Evolutionary conservation across 1,140 invertebrate genomes (phyloP).

Genomic region (Saccostrea cuccullata): DNA sequence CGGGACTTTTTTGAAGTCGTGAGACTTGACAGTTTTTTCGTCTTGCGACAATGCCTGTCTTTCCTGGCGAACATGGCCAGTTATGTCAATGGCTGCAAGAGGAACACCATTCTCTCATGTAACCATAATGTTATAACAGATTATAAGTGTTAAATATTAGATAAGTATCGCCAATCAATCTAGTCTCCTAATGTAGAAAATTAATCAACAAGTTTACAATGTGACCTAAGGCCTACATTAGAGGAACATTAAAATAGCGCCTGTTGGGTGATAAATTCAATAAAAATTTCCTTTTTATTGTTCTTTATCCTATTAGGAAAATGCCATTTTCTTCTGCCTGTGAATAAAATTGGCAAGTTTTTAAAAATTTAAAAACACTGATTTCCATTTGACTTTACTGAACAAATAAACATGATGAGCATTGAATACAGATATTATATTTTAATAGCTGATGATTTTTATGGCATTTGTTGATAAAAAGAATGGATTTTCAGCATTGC

Average conservation of each 20-base stretch:
- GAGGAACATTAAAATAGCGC: conserved; percentile 7
- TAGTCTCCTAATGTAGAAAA: conserved; percentile 17
- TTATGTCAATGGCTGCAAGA: conserved; percentile 26
- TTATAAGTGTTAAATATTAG: conserved; percentile 35
- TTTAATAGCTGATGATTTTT: not conserved
- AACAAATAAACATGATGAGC: not conserved
- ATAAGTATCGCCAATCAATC: conserved; percentile 24
- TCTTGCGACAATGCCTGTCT: conserved; percentile 29
- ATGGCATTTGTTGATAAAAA: conserved; percentile 5
- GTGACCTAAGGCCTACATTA: conserved; percentile 11
- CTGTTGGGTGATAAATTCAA: not conserved
- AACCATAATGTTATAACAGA: conserved; percentile 25
- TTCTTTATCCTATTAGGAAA: not conserved
- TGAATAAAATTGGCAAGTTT: conserved; percentile 1
- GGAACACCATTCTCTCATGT: conserved; percentile 9
- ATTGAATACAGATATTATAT: not conserved
- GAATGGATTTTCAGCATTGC: not conserved
- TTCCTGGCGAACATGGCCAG: not conserved
- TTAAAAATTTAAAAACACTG: not conserved
- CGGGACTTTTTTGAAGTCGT: not conserved
- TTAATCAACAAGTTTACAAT: conserved; percentile 19
- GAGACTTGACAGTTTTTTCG: conserved; percentile 29
- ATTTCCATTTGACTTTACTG: conserved; percentile 11
- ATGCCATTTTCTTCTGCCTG: conserved; percentile 9
- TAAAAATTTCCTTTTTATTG: conserved; percentile 1